phyloP scores from a whole-genome alignment of 1,140 invertebrate species.

The Nephotettix cincticeps region DNA sequence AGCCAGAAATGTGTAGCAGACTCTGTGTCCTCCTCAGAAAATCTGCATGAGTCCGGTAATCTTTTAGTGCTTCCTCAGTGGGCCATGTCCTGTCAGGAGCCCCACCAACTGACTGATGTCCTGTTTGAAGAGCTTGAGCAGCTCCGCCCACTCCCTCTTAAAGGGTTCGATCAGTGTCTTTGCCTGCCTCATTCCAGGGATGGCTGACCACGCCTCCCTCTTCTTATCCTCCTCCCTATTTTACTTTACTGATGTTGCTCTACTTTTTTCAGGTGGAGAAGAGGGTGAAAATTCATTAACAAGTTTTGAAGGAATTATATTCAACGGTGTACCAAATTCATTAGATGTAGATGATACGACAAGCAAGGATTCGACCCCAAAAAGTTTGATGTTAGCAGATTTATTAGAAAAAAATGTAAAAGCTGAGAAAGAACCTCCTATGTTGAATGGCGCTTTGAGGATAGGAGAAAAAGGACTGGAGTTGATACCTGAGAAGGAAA shows the following conservation, averaged over 20 bases:
- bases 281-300: constrained; percentile 61
- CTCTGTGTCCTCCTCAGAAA: too few relatives aligned
- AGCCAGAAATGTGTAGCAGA: too few relatives aligned
- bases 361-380: constrained; percentile 33
- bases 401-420: constrained; percentile 65
- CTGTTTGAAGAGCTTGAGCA: too few relatives aligned
- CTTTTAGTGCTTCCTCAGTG: too few relatives aligned
- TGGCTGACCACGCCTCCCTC: too few relatives aligned
- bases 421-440: constrained; percentile 52
- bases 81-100: too few relatives aligned
- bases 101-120: too few relatives aligned
- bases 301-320: constrained; percentile 61
- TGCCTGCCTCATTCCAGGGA: too few relatives aligned
- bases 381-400: constrained; percentile 60
- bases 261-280: constrained; percentile 42
- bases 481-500: constrained; percentile 46
- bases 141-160: too few relatives aligned
- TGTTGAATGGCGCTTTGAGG: constrained; percentile 60
- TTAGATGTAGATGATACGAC: constrained; percentile 52
- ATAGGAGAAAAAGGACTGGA: constrained; percentile 62
- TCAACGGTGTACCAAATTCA: constrained; percentile 57
- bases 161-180: too few relatives aligned
- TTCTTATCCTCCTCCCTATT: too few relatives aligned
- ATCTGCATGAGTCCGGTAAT: too few relatives aligned
- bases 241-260: background rate